Evolutionary conservation across 1,140 invertebrate genomes (phyloP), one percentile per base, ranked within the genome.

Genomic region (Diploscapter pachys): DNA sequence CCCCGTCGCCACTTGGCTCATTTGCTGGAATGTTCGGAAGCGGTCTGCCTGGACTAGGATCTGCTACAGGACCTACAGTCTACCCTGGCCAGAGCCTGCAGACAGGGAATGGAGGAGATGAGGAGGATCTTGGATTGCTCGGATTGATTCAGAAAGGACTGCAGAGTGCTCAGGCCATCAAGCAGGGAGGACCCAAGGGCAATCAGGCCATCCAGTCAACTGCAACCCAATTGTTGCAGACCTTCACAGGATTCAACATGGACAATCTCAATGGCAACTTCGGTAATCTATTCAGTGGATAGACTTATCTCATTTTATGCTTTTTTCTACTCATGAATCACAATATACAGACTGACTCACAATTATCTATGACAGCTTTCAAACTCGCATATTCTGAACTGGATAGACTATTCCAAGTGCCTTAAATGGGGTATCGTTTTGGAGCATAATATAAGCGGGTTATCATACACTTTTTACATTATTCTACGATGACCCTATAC

Each of bases 141-240:
- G 73, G 73, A 9, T 54, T 74, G 8, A 74, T 74, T 53, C 73
- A 74, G 49, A 65, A 74, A 63, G 73, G 73, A 67, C 52, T 74
- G 53, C 59, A 54, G 51, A 53, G 63, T 5, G 73, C 73, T n/a
- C 73, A 74, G 50, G 73, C 73, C 8, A 57, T 64, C n/a, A 64
- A 64, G 50, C 55, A 68, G 56, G 73, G 71, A 66, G 71, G 73
- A 50, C 64, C 64, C 31, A n/a, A 68, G 49, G 65, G 73, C 54
- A 74, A 74, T 50, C 65, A 74, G n/a, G 73, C 73, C 11, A 56
- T 67, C 13, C 49, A 55, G 2, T 53, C 55, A n/a, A 67, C 73
- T 48, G 73, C 73, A 54, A 67, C 63, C 11, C 73, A 74, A 56
- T 69, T 74, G 31, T 61, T 74, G n/a, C 56, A 67, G 63, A 56